These are phyloP conservation scores for Theristicus caerulescens DNA, from an alignment of 2,113 vertebrate genomes.

Conservation along the genomic window DNA sequence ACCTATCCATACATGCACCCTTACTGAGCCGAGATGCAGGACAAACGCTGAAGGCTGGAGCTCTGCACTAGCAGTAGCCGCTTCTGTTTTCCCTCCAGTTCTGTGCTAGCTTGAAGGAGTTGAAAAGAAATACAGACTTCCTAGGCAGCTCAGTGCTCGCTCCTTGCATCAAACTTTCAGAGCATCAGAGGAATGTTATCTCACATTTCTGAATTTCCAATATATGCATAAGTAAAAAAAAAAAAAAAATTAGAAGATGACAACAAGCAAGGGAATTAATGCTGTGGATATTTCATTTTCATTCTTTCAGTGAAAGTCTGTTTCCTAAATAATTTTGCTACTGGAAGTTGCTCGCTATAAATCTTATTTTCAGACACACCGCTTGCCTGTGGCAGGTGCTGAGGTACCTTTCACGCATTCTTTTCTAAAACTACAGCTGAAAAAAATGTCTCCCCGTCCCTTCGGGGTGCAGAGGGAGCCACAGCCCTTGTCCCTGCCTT, in stretches of 20 bases:
- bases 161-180: not conserved
- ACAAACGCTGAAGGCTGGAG: not conserved
- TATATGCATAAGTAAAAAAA: not conserved
- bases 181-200: not conserved
- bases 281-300: not conserved
- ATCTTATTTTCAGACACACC: not conserved
- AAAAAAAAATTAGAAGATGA: no score
- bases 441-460: not conserved
- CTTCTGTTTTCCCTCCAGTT: not conserved
- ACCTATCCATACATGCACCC: rapidly evolving
- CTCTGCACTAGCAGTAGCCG: not conserved
- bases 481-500: not conserved
- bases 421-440: not conserved
- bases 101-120: not conserved
- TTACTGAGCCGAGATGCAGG: not conserved
- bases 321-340: not conserved
- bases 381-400: not conserved
- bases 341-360: not conserved
- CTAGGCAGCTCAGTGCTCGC: not conserved
- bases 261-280: not conserved
- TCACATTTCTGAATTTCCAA: not conserved
- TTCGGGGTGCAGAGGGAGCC: not conserved
- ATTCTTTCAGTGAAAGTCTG: not conserved
- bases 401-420: not conserved
- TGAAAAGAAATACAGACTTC: not conserved